Evolutionary conservation across 2,888 invertebrate species (phyloP), one percentile per base, ranked within the genome.

Genomic region (Cheiracanthium punctorium): DNA sequence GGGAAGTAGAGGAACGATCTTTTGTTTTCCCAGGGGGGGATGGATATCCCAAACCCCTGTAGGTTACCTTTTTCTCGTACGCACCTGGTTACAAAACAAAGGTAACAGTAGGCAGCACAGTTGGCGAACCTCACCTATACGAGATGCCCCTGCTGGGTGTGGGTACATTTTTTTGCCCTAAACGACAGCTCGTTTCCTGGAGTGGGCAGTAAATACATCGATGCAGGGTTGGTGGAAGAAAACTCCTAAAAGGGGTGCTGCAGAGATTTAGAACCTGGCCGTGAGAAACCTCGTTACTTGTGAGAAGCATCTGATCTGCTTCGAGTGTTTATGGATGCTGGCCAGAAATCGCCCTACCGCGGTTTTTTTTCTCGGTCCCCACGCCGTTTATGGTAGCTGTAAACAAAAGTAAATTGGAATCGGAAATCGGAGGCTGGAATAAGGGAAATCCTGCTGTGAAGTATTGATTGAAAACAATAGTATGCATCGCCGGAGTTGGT

Each of bases 361-460:
- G 70, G 48, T 37, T 65, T 52, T 52, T 28, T 70, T 65, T 64
- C n/a, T 64, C n/a, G 17, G 14, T 41, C n/a, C 10, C 58, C 41
- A 2, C 64, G 29, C 14, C 12, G 48, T 48, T 48, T 20, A 24
- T 48, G 74, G 84, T 79, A 79, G 72, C 43, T 29, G 84, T 79
- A 85, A 85, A 85, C 84, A 85, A 85, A 85, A 32, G 52, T 80
- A 41, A 85, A 85, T 80, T 85, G 79, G 74, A 74, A 79, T 73
- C 75, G 75, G 75, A 75, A 75, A 64, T 75, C 14, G 75, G 29
- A n/a, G n/a, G 12, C 20, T 17, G 37, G n/a, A 52, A 67, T 67
- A 67, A 30, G 67, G 48, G 20, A 41, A 29, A 4, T 1, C 1
- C 67, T 33, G 33, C 69, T 24, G 1, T 14, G 24, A 1, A 0